Evolutionary conservation across 2,113 vertebrate species (phyloP).

Genomic region (Orthonyx spaldingii): DNA sequence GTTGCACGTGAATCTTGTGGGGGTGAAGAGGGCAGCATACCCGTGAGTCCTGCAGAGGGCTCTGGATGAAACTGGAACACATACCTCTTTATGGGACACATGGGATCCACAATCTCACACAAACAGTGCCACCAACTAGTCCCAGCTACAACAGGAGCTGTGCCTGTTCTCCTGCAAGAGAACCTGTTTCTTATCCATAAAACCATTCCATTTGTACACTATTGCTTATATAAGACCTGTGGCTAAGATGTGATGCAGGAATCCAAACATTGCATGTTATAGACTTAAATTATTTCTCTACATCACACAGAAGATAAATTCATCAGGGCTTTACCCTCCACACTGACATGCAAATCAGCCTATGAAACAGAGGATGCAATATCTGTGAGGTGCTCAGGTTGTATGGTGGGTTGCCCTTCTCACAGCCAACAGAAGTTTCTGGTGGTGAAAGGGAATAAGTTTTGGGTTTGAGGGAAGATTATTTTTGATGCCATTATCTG

Average conservation of each 20-base stretch:
- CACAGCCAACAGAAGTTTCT: neutral
- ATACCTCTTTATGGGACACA: neutral
- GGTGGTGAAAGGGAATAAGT: neutral
- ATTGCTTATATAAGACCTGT: neutral
- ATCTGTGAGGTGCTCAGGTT: neutral
- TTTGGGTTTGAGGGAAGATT: neutral
- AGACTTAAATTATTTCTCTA: neutral
- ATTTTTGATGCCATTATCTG: neutral
- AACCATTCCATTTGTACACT: neutral
- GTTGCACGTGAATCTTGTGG: neutral
- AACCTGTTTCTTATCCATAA: neutral
- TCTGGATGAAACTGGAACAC: rapidly evolving
- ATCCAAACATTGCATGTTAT: neutral
- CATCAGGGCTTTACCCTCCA: neutral
- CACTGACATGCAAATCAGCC: neutral
- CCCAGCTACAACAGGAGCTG: neutral
- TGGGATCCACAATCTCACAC: neutral
- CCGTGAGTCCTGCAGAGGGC: rapidly evolving
- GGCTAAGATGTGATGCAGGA: neutral
- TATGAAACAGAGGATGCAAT: neutral
- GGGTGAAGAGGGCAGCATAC: neutral
- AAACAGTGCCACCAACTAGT: neutral
- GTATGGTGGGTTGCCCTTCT: neutral
- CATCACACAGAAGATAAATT: neutral
- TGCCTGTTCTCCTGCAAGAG: neutral